Conservation (phyloP, 2,888 invertebrate genomes). For the Rambutsinella grinnellia region DNA sequence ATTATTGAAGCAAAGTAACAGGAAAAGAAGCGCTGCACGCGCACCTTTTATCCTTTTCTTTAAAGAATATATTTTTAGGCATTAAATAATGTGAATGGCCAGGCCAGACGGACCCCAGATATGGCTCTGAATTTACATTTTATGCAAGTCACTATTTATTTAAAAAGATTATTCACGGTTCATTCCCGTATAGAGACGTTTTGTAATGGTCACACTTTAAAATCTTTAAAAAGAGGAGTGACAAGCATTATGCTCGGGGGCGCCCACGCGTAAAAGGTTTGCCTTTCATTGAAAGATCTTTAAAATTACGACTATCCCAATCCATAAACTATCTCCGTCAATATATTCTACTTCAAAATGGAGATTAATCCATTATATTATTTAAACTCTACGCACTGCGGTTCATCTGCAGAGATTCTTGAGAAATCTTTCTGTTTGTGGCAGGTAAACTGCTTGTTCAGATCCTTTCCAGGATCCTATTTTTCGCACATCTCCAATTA, state of each 20-base stretch:
- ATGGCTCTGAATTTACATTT: constrained; percentile 4
- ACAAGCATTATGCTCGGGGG: neutral
- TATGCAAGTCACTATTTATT: constrained; percentile 17
- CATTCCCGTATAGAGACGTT: neutral
- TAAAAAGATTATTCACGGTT: constrained; percentile 13
- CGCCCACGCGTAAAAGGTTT: constrained; percentile 16
- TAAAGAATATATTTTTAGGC: too few relatives aligned
- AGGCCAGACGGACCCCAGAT: constrained; percentile 8
- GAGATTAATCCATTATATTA: too few relatives aligned
- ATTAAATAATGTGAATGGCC: neutral
- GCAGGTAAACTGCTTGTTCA: neutral
- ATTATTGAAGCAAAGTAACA: too few relatives aligned
- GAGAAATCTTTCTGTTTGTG: neutral
- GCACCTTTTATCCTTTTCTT: neutral
- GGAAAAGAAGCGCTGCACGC: too few relatives aligned
- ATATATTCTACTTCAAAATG: too few relatives aligned
- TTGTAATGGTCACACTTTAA: constrained; percentile 14
- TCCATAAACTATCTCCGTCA: too few relatives aligned
- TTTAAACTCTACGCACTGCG: too few relatives aligned
- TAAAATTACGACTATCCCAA: too few relatives aligned
- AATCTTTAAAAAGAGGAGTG: neutral
- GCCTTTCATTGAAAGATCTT: too few relatives aligned
- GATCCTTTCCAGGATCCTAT: neutral
- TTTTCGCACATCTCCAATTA: neutral
- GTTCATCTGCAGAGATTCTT: too few relatives aligned